phyloP scores from a whole-genome alignment of 2,797 vertebrate genomes.

The Anableps anableps region DNA sequence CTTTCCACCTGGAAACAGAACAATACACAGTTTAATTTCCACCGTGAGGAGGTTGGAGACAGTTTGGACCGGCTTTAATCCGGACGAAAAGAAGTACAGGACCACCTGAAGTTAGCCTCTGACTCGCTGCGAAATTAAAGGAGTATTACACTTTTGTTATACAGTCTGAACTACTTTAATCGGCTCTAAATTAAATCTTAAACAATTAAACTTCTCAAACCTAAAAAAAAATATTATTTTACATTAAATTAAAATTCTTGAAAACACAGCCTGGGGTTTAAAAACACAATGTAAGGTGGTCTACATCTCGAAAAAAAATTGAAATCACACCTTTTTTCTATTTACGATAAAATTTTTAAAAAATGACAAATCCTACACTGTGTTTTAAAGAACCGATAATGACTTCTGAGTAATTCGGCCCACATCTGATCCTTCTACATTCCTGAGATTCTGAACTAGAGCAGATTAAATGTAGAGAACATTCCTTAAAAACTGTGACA shows the following conservation, averaged over 20 bases:
- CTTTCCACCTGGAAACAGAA: neutral
- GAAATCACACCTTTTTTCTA: neutral
- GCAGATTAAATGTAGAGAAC: neutral
- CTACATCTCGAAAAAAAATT: neutral
- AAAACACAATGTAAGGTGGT: neutral
- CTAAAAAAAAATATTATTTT: neutral
- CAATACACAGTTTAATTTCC: neutral
- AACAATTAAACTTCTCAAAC: neutral
- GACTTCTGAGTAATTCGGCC: neutral
- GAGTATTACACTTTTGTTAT: neutral
- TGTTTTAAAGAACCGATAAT: neutral
- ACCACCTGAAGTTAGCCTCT: neutral
- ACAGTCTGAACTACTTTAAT: neutral
- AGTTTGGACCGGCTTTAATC: slow-evolving; percentile 35
- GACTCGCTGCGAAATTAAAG: neutral
- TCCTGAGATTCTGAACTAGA: neutral
- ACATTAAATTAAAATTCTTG: neutral
- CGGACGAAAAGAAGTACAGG: neutral
- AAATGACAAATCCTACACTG: neutral
- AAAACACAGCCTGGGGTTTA: neutral
- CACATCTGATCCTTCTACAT: neutral
- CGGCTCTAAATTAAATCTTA: neutral
- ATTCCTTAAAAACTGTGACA: slow-evolving; percentile 1
- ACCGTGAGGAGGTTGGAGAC: neutral
- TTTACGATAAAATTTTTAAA: neutral